Evolutionary conservation across 2,888 invertebrate species (phyloP), one percentile per base, ranked within the genome.

Genomic region (Harpalus rubripes): DNA sequence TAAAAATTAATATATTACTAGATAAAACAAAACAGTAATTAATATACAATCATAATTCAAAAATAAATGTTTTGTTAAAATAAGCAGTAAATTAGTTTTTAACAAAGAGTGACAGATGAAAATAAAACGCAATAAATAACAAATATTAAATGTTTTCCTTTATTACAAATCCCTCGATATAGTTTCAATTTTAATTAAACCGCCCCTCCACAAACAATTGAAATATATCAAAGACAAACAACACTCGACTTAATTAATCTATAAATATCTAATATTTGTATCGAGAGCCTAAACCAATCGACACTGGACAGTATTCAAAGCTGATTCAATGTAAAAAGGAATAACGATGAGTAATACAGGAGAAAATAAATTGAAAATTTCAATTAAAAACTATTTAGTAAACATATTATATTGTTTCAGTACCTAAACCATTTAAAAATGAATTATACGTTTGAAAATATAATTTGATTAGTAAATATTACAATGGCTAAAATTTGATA

Each of bases 221-320:
- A 58, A 79, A 59, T 79, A 79, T 79, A 26, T 79, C 39, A 61
- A 39, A 79, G 79, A 39, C 79, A 61, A 58, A 74, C 44, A 59
- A 61, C 79, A 79, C 79, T 79, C 52, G 79, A 39, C n/a, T 59
- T 79, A 59, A 79, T 79, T 79, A 79, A 59, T 79, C 59, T 52
- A 79, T 79, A 79, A 79, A 26, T 79, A 79, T 41, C 59, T 59
- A 59, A 79, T 79, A 79, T 79, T 79, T 79, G 39, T 79, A 79
- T 58, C 39, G 22, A 18, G 72, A 74, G 72, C 44, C 63, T 68
- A 44, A 74, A 74, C 72, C 72, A 74, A 74, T 74, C 72, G 41
- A 3, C 72, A 74, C 8, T 32, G 32, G 68, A 12, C 32, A 68
- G 15, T 59, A 59, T 16, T 59, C 15, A 59, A 15, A 16, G 59